Percentiles rank a stretch among this genome's conserved stretches.
Evolutionary conservation across 2,797 vertebrate species (phyloP).

Genomic region (Hydrocynus forskahlii): DNA sequence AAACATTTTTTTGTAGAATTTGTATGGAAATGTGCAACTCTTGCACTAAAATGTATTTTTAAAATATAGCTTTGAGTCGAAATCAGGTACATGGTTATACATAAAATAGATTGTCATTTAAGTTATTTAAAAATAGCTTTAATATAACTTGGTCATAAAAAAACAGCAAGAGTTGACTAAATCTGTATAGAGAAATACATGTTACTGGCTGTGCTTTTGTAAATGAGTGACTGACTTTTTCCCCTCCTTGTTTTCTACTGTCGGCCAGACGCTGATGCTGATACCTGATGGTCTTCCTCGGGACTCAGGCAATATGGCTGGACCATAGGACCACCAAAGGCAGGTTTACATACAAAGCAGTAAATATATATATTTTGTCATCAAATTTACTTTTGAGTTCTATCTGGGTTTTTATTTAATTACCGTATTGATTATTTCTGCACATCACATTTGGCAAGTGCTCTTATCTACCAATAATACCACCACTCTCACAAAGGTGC

Average conservation of each 20-base stretch:
- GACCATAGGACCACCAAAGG: slow-evolving; percentile 14
- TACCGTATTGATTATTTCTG: too few species aligned
- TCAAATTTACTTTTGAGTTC: too few species aligned
- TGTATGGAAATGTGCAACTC: slow-evolving; percentile 67
- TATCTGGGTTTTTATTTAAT: too few species aligned
- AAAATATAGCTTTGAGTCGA: slow-evolving; percentile 32
- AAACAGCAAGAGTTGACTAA: slow-evolving; percentile 77
- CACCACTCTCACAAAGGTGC: too few species aligned
- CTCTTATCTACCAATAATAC: too few species aligned
- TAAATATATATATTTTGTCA: too few species aligned
- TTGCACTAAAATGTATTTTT: slow-evolving; percentile 52
- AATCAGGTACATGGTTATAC: slow-evolving; percentile 70
- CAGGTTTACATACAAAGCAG: background rate
- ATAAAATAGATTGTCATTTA: slow-evolving; percentile 57
- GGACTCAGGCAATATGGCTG: background rate
- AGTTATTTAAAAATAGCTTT: slow-evolving; percentile 70
- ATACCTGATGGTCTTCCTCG: slow-evolving; percentile 7
- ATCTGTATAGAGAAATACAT: slow-evolving; percentile 75
- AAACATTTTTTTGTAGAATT: slow-evolving; percentile 52
- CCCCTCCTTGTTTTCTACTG: background rate
- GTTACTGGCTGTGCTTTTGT: background rate
- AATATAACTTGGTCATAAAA: slow-evolving; percentile 36
- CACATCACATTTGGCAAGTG: too few species aligned
- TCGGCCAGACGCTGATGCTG: slow-evolving; percentile 10
- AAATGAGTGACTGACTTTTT: background rate